Percentiles rank a stretch among this genome's conserved stretches.
These are phyloP conservation scores for Fistularia tabacaria DNA, from an alignment of 2,797 vertebrate genomes.

Conservation along the genomic window DNA sequence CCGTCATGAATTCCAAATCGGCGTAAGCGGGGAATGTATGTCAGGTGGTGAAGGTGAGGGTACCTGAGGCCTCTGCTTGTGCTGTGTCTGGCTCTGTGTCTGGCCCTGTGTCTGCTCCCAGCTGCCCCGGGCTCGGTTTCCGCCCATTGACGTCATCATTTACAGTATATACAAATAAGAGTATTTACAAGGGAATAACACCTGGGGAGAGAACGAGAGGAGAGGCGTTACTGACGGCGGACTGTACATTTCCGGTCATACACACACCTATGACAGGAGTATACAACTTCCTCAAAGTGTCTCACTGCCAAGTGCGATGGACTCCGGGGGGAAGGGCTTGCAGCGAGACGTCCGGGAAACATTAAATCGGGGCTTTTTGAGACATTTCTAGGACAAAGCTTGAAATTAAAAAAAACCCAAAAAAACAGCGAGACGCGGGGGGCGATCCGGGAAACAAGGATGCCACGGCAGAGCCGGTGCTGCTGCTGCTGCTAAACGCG, in stretches of 20 bases:
- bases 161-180: conserved; percentile 99
- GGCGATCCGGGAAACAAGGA: conserved; percentile 30
- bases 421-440: neutral
- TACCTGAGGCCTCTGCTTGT: conserved; percentile 86
- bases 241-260: neutral
- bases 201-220: conserved; percentile 69
- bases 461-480: conserved; percentile 17
- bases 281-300: conserved; percentile 46
- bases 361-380: conserved; percentile 18
- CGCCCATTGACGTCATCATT: conserved; percentile 99
- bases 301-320: conserved; percentile 6
- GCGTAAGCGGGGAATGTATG: conserved; percentile 3
- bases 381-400: conserved; percentile 9
- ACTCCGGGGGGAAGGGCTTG: neutral
- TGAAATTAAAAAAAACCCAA: conserved; percentile 1
- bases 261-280: neutral
- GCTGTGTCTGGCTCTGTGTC: conserved; percentile 98
- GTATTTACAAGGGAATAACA: conserved; percentile 99
- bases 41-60: conserved; percentile 12
- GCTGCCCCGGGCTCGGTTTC: conserved; percentile 92
- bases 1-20: conserved; percentile 2
- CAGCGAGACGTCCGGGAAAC: conserved; percentile 13
- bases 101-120: conserved; percentile 98
- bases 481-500: conserved; percentile 3
- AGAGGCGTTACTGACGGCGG: neutral